Evolutionary conservation across 2,888 invertebrate species (phyloP), one percentile per base, ranked within the genome.

Genomic region (Dioctria rufipes): DNA sequence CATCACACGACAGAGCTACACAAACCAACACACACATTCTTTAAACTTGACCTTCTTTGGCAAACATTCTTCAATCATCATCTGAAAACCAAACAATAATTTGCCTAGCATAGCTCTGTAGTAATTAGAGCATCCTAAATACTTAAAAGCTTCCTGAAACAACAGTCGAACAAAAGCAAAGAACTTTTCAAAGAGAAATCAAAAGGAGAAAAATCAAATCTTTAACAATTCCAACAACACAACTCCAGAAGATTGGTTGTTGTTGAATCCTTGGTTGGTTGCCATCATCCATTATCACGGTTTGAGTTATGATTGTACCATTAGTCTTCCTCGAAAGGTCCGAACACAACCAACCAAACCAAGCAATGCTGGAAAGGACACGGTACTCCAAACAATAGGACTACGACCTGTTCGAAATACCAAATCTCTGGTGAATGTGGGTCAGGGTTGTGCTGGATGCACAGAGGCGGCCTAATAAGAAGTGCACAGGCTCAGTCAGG

Each of bases 401-500:
- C 42, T 65, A 40, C 42, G 65, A 65, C 42, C 13, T 42, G 42
- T 13, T 40, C n/a, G 40, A 65, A 65, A 42, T 49, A 49, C 65
- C 3, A 65, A 65, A n/a, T 65, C 42, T 5, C 40, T 3, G 42
- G 4, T 6, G 40, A 65, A 65, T 65, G 11, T 65, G 39, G 65
- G 65, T 65, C 65, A 65, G 65, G 65, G 65, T 11, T 65, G 42
- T 61, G 4, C 9, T 37, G 37, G 25, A 63, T 39, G 61, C 61
- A 5, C 25, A 25, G 25, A 25, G 25, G 25, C 25, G 25, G 25
- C 25, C 25, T 25, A 25, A 25, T 25, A 25, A 25, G 25, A 25
- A n/a, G n/a, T 42, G 65, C 65, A 65, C 40, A 65, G 42, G 40
- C 65, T n/a, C 42, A n/a, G 42, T 65, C 65, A 65, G 65, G 65